Conservation (phyloP, 2,797 vertebrate genomes). For the Coluber constrictor region DNA sequence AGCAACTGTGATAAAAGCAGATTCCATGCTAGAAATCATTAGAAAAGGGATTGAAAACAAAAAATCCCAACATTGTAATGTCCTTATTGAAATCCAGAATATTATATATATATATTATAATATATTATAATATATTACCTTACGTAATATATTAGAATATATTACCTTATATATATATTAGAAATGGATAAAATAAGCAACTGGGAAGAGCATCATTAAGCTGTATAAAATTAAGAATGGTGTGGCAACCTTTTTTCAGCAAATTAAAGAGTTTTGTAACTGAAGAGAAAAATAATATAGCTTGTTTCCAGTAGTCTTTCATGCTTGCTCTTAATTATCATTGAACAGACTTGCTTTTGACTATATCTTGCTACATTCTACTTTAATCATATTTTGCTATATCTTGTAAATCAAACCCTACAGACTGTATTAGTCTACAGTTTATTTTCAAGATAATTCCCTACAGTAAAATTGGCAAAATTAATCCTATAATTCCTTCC, state of each 20-base stretch:
- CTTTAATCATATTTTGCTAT: not conserved
- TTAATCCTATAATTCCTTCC: not conserved
- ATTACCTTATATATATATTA: too few relatives aligned
- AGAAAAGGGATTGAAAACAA: not conserved
- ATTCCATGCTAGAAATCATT: not conserved
- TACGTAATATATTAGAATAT: too few relatives aligned
- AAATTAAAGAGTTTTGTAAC: not conserved
- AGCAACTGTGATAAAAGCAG: not conserved
- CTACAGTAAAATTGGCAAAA: not conserved
- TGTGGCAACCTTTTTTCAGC: constrained; percentile 1
- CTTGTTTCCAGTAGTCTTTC: not conserved
- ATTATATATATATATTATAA: too few relatives aligned
- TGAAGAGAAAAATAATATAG: not conserved
- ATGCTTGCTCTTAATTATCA: not conserved
- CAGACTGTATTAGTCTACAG: not conserved
- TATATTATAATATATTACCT: too few relatives aligned
- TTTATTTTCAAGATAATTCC: not conserved
- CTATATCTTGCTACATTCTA: not conserved
- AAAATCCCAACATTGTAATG: not conserved
- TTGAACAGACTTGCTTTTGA: not conserved
- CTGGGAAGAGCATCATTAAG: not conserved
- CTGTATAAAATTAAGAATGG: not conserved
- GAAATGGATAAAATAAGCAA: not conserved
- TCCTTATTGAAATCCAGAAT: not conserved
- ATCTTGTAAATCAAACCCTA: not conserved